These are phyloP conservation scores for Aporrectodea caliginosa DNA, from an alignment of 1,140 invertebrate species.

Conservation along the genomic window DNA sequence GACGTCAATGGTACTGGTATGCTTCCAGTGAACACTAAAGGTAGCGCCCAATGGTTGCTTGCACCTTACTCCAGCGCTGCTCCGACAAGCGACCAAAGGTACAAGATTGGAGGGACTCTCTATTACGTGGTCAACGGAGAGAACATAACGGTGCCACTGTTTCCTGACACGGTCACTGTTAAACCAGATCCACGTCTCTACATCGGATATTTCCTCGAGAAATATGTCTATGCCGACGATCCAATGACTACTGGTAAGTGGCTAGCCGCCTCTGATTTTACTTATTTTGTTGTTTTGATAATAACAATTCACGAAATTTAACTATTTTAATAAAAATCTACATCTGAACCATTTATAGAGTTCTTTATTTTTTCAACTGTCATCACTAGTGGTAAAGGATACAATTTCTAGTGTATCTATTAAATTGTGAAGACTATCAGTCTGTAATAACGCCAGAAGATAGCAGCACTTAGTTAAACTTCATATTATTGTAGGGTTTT, in stretches of 20 bases:
- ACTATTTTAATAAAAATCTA: no score
- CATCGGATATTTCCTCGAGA: constrained; percentile 37
- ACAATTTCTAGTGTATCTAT: no score
- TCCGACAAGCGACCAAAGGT: constrained; percentile 30
- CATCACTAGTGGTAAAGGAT: no score
- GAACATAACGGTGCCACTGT: constrained; percentile 34
- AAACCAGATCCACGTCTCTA: constrained; percentile 38
- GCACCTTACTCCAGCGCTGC: constrained; percentile 37
- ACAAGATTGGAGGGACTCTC: constrained; percentile 34
- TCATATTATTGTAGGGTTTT: no score
- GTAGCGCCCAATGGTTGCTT: constrained; percentile 37
- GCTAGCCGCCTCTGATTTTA: no score
- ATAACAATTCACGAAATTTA: no score
- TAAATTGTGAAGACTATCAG: no score
- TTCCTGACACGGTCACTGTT: constrained; percentile 37
- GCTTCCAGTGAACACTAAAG: constrained; percentile 25
- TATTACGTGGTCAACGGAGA: constrained; percentile 26
- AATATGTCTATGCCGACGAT: constrained; percentile 38
- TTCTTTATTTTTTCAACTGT: no score
- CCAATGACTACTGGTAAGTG: constrained; percentile 34
- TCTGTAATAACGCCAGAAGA: no score
- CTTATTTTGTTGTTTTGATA: no score
- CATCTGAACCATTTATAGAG: no score
- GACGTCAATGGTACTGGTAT: constrained; percentile 35
- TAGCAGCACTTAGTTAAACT: no score